Evolutionary conservation across 30 jellyfish, hydroid and myxozoan genomes (phyloP).

Genomic region (Mastigias papua): DNA sequence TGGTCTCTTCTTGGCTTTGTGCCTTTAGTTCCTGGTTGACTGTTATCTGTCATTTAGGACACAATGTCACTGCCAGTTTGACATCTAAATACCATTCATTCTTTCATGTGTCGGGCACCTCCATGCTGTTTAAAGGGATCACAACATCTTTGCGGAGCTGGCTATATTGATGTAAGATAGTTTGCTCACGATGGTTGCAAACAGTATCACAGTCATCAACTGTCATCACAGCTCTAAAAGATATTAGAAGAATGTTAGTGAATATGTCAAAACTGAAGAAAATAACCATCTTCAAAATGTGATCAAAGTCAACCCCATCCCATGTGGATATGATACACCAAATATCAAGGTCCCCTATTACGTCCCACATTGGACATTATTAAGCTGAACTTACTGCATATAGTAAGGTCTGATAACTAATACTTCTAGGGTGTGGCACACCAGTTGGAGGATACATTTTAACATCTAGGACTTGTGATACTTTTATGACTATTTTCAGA

Average conservation of each 20-base stretch:
- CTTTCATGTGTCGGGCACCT: neutral
- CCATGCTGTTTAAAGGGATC: neutral
- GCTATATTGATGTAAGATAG: neutral
- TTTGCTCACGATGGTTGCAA: neutral
- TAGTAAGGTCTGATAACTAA: neutral
- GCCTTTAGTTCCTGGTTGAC: no score
- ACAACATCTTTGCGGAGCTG: neutral
- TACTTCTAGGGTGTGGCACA: constrained; percentile 2
- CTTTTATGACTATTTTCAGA: neutral
- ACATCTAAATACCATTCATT: neutral
- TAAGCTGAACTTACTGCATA: neutral
- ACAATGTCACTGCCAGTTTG: no score
- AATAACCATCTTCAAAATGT: neutral
- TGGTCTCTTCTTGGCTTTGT: no score
- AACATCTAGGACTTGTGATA: neutral
- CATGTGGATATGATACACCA: neutral
- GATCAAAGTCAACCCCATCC: neutral
- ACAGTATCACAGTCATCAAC: neutral
- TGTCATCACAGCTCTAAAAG: neutral
- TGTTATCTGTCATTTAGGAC: no score
- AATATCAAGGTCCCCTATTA: neutral
- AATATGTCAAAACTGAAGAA: constrained; percentile 5
- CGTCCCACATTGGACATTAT: neutral
- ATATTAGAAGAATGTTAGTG: neutral
- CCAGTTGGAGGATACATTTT: neutral